Evolutionary conservation across 1,140 invertebrate species (phyloP).

Genomic region (Belonocnema kinseyi): DNA sequence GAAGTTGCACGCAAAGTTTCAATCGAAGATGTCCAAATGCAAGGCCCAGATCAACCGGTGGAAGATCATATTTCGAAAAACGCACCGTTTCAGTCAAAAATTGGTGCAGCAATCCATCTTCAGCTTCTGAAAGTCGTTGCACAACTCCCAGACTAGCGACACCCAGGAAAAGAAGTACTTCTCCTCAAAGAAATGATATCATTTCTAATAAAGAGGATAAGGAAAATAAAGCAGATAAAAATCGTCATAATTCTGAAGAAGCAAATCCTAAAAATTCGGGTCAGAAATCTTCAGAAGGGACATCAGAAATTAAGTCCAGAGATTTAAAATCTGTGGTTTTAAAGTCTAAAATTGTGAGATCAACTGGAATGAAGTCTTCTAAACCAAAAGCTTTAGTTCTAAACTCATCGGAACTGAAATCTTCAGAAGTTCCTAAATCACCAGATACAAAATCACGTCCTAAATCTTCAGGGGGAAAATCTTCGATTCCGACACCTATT

Average conservation of each 20-base stretch:
- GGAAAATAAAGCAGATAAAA: neutral
- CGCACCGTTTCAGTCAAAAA: neutral
- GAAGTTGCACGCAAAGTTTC: constrained; percentile 34
- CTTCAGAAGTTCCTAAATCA: neutral
- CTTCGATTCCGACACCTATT: neutral
- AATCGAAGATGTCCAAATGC: constrained; percentile 39
- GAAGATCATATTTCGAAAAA: neutral
- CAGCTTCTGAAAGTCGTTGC: neutral
- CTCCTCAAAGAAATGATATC: neutral
- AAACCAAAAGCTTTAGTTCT: neutral
- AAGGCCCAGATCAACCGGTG: neutral
- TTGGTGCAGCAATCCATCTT: neutral
- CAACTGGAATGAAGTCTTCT: no score
- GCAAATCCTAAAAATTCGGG: no score
- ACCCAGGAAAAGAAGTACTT: neutral
- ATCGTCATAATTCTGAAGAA: neutral
- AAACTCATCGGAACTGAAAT: neutral
- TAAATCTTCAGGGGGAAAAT: neutral
- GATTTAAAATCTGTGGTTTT: neutral
- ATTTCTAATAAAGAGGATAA: neutral
- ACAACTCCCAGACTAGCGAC: constrained; percentile 31
- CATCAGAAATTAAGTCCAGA: neutral
- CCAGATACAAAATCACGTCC: neutral
- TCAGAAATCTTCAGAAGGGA: neutral
- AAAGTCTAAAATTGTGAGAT: no score